Conservation (phyloP, 1,140 invertebrate genomes). For the Diabrotica virgifera region DNA sequence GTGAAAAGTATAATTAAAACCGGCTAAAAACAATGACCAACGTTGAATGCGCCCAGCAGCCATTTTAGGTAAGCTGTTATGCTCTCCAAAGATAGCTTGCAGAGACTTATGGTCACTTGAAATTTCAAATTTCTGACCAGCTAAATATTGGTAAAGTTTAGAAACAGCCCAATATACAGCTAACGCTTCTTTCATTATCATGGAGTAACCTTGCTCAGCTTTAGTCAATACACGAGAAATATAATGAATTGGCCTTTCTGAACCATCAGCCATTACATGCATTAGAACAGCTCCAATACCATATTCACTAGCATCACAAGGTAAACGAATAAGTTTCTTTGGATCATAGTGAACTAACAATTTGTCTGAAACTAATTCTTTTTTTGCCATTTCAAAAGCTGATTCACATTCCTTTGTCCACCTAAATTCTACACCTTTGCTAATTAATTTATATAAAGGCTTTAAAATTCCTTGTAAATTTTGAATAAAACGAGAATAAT, state of each 20-base stretch:
- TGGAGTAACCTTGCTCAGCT: conserved; percentile 53
- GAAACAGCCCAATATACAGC: conserved; percentile 39
- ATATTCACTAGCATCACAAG: conserved; percentile 46
- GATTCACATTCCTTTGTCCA: conserved; percentile 34
- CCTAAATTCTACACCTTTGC: conserved; percentile 27
- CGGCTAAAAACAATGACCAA: conserved; percentile 3
- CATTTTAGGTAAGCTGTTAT: conserved; percentile 4
- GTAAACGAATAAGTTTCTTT: conserved; percentile 36
- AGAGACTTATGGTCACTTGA: no score
- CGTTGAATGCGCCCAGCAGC: neutral
- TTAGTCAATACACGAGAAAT: conserved; percentile 50
- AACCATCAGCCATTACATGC: conserved; percentile 43
- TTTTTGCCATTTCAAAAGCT: conserved; percentile 39
- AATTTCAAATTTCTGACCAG: no score
- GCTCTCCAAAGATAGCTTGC: neutral
- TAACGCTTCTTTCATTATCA: conserved; percentile 56
- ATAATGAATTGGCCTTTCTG: conserved; percentile 50
- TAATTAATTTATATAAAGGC: conserved; percentile 34
- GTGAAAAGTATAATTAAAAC: conserved; percentile 4
- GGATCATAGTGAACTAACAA: conserved; percentile 48
- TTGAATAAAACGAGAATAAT: conserved; percentile 45
- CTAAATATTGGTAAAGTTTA: neutral
- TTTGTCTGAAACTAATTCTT: conserved; percentile 34
- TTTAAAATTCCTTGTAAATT: conserved; percentile 22
- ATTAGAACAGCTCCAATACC: conserved; percentile 51